Evolutionary conservation across 2,888 invertebrate species (phyloP).

Genomic region (Rhagium mordax): DNA sequence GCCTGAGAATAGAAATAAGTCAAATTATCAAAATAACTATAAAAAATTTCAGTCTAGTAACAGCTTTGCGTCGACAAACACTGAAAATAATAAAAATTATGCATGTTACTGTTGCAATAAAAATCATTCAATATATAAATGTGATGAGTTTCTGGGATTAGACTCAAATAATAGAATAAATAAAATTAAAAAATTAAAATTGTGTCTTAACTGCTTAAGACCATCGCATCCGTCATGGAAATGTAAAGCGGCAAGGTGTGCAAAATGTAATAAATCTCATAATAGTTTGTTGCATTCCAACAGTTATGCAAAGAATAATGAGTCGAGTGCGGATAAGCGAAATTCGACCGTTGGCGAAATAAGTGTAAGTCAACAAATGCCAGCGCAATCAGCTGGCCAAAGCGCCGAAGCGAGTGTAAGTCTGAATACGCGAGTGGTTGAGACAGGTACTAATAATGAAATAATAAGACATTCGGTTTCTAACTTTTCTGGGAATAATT

Average conservation of each 20-base stretch:
- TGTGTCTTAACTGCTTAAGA: not conserved
- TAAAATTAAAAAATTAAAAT: not conserved
- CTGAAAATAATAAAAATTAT: not conserved
- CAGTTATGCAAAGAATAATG: not conserved
- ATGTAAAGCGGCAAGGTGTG: not conserved
- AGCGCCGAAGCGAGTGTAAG: not conserved
- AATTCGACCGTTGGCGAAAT: not conserved
- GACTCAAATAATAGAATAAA: not conserved
- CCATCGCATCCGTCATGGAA: not conserved
- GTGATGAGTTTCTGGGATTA: not conserved
- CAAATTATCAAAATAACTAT: not conserved
- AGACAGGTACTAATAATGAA: not conserved
- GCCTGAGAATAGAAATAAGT: not conserved
- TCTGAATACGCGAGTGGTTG: not conserved
- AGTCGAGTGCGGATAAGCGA: not conserved
- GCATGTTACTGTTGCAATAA: not conserved
- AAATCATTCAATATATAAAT: slow-evolving; percentile 11
- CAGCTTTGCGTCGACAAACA: not conserved
- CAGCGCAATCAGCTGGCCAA: not conserved
- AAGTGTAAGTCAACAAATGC: not conserved
- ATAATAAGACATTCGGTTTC: not conserved
- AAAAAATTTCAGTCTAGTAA: not conserved
- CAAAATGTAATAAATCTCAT: not conserved
- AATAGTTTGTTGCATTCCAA: not conserved
- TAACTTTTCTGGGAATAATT: not conserved